Percentiles rank a stretch among this genome's conserved stretches.
Evolutionary conservation across 2,113 vertebrate species (phyloP).

Genomic region (Tympanuchus pallidicinctus): DNA sequence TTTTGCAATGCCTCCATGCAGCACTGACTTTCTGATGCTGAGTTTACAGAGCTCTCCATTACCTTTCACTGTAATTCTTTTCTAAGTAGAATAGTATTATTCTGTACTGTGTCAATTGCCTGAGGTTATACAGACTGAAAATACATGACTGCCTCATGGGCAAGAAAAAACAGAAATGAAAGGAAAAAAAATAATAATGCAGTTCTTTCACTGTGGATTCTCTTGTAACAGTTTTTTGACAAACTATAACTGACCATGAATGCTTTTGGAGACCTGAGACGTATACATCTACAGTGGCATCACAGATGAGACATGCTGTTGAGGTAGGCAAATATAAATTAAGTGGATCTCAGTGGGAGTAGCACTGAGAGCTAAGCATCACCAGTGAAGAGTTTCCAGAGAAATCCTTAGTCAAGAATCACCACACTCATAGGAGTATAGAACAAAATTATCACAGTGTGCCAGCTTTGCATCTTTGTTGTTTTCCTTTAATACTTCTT

Average conservation of each 20-base stretch:
- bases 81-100: slow-evolving; percentile 26
- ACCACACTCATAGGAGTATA: neutral
- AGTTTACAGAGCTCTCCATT: slow-evolving; percentile 14
- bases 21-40: neutral
- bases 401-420: neutral
- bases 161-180: slow-evolving; percentile 21
- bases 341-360: neutral
- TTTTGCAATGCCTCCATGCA: neutral
- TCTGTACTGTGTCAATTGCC: neutral
- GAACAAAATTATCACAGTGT: neutral
- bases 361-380: neutral
- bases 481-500: neutral
- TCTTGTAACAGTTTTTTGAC: slow-evolving; percentile 1
- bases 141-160: slow-evolving; percentile 4
- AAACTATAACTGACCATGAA: slow-evolving; percentile 13
- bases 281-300: neutral
- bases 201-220: slow-evolving; percentile 13
- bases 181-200: slow-evolving; percentile 10
- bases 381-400: neutral
- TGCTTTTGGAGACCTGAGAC: neutral
- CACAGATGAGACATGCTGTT: neutral
- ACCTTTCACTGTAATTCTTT: neutral
- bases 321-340: neutral
- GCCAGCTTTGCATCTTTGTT: neutral
- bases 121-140: slow-evolving; percentile 37